A percentile compares a stretch with the other conserved stretches of the same genome.
Conservation (phyloP, 2,888 invertebrate species). For the Himalopsyche tibetana region DNA sequence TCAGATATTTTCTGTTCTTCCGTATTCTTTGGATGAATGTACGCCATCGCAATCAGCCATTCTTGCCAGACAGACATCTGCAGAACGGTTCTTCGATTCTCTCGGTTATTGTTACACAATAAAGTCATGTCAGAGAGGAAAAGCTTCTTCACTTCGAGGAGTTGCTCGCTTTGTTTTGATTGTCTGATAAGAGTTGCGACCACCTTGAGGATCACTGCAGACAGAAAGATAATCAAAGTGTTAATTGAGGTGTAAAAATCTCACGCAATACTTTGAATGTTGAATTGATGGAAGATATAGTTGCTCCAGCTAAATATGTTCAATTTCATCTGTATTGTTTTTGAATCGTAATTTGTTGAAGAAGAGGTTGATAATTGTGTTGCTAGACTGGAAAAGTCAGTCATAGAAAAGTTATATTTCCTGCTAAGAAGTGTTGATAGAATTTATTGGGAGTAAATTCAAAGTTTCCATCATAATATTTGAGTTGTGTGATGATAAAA, state of each 20-base stretch:
- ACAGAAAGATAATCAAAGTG: conserved; percentile 60
- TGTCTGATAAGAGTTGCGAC: conserved; percentile 97
- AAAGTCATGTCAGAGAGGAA: conserved; percentile 99
- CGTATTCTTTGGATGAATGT: conserved; percentile 96
- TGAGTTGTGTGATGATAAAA: too few species aligned
- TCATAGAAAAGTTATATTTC: background rate
- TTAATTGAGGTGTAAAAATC: background rate
- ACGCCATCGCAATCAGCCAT: conserved; percentile 99
- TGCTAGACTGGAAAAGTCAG: too few species aligned
- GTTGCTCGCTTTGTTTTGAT: conserved; percentile 94
- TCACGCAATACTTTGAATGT: background rate
- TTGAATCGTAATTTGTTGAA: background rate
- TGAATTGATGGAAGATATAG: too few species aligned
- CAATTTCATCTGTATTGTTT: conserved; percentile 28
- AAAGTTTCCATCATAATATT: too few species aligned
- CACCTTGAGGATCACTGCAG: conserved; percentile 97
- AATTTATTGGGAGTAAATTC: too few species aligned
- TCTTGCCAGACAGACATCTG: conserved; percentile 99
- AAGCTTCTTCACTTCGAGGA: conserved; percentile 94
- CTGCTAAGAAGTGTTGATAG: background rate
- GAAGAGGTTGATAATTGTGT: background rate
- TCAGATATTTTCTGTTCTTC: conserved; percentile 98
- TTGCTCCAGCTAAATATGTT: background rate
- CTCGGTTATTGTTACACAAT: conserved; percentile 96
- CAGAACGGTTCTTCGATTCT: conserved; percentile 96